Percentiles rank a stretch among this genome's conserved stretches.
Conservation (phyloP, 2,797 vertebrate genomes). For the Gymnothorax javanicus region DNA sequence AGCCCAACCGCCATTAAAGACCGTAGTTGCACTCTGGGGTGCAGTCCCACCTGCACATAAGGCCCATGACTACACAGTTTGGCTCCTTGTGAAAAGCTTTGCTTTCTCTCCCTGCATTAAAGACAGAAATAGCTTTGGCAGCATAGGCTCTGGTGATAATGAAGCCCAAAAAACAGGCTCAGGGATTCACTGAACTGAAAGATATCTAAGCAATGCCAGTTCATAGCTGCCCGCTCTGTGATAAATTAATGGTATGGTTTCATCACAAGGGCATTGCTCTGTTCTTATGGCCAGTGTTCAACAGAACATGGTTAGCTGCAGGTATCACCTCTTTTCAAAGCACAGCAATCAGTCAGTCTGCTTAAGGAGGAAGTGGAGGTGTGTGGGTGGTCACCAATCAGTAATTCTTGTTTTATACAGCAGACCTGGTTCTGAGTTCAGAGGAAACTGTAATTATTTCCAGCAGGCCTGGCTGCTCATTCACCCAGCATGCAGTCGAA, state of each 20-base stretch:
- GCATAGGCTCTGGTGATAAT: neutral
- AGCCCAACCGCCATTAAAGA: neutral
- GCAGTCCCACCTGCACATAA: neutral
- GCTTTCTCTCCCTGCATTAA: neutral
- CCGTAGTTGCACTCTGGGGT: neutral
- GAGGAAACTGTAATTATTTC: constrained; percentile 13
- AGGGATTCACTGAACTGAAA: neutral
- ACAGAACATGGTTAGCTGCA: neutral
- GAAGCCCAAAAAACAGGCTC: neutral
- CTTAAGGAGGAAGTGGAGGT: neutral
- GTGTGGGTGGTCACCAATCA: neutral
- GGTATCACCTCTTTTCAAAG: neutral
- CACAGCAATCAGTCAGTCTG: neutral
- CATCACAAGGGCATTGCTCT: neutral
- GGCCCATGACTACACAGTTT: neutral
- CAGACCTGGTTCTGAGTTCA: neutral
- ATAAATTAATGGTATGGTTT: neutral
- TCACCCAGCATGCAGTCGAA: neutral
- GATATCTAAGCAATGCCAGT: neutral
- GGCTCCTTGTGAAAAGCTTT: neutral
- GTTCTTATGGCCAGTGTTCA: neutral
- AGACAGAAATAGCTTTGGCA: neutral
- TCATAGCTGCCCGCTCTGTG: neutral
- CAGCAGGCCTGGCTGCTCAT: neutral
- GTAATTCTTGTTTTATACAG: neutral